Conservation (phyloP, 2,797 vertebrate species). For the Chaetophractus vellerosus region DNA sequence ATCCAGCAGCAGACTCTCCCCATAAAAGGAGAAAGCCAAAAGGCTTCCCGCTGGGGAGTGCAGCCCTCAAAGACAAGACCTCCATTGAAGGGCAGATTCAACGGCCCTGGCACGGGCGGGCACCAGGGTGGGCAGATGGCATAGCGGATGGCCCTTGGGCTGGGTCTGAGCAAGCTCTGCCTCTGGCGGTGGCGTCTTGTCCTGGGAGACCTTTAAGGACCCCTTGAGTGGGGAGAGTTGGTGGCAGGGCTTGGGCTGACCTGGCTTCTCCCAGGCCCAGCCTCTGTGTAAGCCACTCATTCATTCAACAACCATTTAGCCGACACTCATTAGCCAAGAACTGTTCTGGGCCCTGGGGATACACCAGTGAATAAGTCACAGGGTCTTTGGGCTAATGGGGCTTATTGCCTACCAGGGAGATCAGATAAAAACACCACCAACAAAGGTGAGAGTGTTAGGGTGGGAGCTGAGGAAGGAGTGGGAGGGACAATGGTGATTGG, state of each 20-base stretch:
- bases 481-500: neutral
- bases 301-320: neutral
- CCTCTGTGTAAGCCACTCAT: neutral
- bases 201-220: neutral
- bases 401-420: neutral
- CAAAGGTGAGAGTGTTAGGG: neutral
- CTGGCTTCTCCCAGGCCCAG: neutral
- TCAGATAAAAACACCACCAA: neutral
- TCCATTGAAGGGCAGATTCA: slow-evolving; percentile 44
- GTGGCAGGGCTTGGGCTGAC: rapidly evolving
- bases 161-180: slow-evolving; percentile 26
- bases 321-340: neutral
- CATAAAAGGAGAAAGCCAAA: slow-evolving; percentile 74
- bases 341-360: neutral
- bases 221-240: neutral
- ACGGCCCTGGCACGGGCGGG: neutral
- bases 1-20: slow-evolving; percentile 57
- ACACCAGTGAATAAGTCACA: neutral
- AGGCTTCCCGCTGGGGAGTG: slow-evolving; percentile 48
- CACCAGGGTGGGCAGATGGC: slow-evolving; percentile 53
- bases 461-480: neutral
- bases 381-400: neutral
- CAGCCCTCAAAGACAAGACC: slow-evolving; percentile 54
- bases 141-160: neutral
- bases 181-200: neutral